Percentiles rank a stretch among this genome's conserved stretches.
phyloP scores from a whole-genome alignment of 2,113 vertebrate genomes.

The Channa maculata region DNA sequence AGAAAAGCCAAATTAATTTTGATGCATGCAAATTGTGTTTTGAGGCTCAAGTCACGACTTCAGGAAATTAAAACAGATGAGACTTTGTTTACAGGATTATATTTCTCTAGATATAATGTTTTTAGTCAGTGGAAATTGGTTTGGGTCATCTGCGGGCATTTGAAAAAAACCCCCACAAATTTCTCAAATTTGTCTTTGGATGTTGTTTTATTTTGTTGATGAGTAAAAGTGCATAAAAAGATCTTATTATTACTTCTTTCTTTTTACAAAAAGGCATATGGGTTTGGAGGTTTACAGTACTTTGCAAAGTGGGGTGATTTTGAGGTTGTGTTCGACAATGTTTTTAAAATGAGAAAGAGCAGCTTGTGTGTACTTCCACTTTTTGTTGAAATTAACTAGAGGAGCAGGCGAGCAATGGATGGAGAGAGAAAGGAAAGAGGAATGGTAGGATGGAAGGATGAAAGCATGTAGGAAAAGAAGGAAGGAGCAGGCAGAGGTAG shows the following conservation, averaged over 20 bases:
- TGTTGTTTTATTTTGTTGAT: neutral
- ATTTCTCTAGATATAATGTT: slow-evolving; percentile 12
- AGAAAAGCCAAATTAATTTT: slow-evolving; percentile 34
- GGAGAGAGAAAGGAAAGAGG: too few species aligned
- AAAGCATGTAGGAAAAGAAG: neutral
- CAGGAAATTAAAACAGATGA: slow-evolving; percentile 44
- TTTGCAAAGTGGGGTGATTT: neutral
- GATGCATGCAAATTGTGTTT: slow-evolving; percentile 67
- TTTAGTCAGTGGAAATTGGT: slow-evolving; percentile 15
- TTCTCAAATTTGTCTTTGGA: slow-evolving; percentile 10
- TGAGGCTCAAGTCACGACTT: slow-evolving; percentile 36
- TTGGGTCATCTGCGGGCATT: slow-evolving; percentile 24
- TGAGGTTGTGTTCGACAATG: too few species aligned
- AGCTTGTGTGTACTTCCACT: too few species aligned
- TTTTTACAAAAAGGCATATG: too few species aligned
- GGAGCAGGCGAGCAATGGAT: neutral
- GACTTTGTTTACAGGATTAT: slow-evolving; percentile 27
- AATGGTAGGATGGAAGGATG: neutral
- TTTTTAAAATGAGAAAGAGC: too few species aligned
- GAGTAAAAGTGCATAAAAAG: neutral
- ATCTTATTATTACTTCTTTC: neutral
- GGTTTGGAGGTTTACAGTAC: neutral
- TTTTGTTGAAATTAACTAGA: neutral
- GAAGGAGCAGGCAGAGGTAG: neutral
- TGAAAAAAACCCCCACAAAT: slow-evolving; percentile 20